phyloP scores from a whole-genome alignment of 2,113 vertebrate species.

The Saguinus imperator region DNA sequence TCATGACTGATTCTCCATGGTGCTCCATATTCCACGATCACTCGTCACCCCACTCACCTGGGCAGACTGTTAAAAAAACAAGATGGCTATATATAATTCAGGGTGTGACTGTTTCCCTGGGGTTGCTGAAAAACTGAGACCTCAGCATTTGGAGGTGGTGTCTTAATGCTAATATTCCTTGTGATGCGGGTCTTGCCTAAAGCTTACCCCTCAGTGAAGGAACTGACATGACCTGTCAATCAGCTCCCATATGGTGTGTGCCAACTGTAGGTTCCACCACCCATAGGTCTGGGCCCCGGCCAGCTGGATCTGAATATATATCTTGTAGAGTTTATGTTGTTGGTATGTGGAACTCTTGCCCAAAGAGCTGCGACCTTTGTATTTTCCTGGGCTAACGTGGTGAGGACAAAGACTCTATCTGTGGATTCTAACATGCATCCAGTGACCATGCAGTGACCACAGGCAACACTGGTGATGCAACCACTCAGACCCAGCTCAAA shows the following conservation, averaged over 20 bases:
- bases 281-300: background rate
- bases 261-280: background rate
- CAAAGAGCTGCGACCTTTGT: background rate
- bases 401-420: background rate
- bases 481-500: background rate
- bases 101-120: background rate
- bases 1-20: background rate
- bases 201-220: background rate
- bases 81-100: background rate
- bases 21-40: background rate
- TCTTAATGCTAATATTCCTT: background rate
- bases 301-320: background rate
- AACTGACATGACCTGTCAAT: background rate
- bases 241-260: background rate
- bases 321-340: background rate
- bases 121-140: background rate
- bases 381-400: background rate
- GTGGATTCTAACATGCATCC: background rate
- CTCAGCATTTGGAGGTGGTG: background rate
- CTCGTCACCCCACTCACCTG: background rate
- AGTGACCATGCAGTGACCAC: background rate
- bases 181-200: background rate
- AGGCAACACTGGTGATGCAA: rapidly evolving
- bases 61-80: background rate
- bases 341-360: background rate